These are phyloP conservation scores for Bacillus rossius DNA, from an alignment of 1,140 invertebrate species.

Conservation along the genomic window DNA sequence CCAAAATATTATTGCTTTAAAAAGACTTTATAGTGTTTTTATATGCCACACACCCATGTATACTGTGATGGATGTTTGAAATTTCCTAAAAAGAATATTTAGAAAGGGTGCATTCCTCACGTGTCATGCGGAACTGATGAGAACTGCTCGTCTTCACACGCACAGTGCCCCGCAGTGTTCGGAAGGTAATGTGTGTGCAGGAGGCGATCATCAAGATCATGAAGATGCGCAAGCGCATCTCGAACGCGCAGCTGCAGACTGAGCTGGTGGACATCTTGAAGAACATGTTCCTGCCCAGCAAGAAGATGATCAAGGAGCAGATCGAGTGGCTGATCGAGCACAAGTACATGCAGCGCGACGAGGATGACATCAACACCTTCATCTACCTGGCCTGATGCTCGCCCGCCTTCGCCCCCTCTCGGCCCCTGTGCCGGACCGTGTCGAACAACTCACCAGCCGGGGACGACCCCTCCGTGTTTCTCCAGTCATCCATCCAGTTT, in stretches of 20 bases:
- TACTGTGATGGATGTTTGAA: no score
- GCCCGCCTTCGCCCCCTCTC: background rate
- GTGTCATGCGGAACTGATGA: no score
- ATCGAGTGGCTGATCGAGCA: slow-evolving; percentile 99
- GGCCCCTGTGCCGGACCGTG: background rate
- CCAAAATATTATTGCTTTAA: no score
- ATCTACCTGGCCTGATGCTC: slow-evolving; percentile 88
- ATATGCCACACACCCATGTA: no score
- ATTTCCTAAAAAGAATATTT: no score
- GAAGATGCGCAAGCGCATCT: slow-evolving; percentile 94
- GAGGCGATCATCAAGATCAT: slow-evolving; percentile 99
- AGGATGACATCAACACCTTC: slow-evolving; percentile 97
- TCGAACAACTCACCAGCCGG: background rate
- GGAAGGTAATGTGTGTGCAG: slow-evolving; percentile 61
- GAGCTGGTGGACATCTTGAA: slow-evolving; percentile 97
- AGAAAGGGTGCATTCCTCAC: no score
- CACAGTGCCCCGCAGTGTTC: no score
- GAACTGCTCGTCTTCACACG: no score
- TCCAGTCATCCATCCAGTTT: background rate
- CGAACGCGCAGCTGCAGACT: slow-evolving; percentile 90
- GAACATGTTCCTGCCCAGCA: slow-evolving; percentile 98
- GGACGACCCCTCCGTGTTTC: background rate
- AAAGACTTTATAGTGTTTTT: no score
- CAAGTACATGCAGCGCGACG: slow-evolving; percentile 94
- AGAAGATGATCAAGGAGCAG: slow-evolving; percentile 99